Evolutionary conservation across 2,113 vertebrate species (phyloP), one percentile per base, ranked within the genome.

Genomic region (Gambusia affinis): DNA sequence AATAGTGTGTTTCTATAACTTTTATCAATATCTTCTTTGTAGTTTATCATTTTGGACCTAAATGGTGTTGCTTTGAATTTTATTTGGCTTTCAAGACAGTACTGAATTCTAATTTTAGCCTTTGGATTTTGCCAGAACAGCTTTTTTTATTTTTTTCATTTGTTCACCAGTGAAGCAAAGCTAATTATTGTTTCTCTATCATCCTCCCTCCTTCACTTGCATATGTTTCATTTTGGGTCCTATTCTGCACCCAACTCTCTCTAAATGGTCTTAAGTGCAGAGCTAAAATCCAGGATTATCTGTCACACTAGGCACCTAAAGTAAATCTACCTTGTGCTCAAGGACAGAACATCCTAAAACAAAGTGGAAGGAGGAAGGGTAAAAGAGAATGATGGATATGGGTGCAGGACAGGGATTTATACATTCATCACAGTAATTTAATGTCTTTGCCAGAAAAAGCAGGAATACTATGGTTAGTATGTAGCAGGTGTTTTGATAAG

Each of bases 271-370:
- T 39, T 22, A 33, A 72, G 17, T 47, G 17, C 14, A 19, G 44
- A 19, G 17, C 14, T 47, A 17, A 44, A 47, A 47, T 65, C 51
- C 71, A 73, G 72, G 47, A 66, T 76, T 72, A 54, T 60, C 24
- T 60, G 37, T 33, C 28, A 67, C 47, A 27, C 64, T 15, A 60
- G 65, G 67, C 37, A 30, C 51, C 65, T 75, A 47, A 73, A 62
- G 67, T 57, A 28, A 28, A 81, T 72, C 57, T 42, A 63, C 12
- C 24, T 29, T 80, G 15, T 65, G 78, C 72, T 75, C 63, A 74
- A 76, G 81, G 74, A 19, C 37, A 44, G 27, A 72, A 60, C 12
- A 33, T 70, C 80, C 68, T 12, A 64, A 69, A 73, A 19, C 44
- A 47, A 47, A 17, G 42, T 35, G n/a, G 31, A 72, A 29, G 29